Evolutionary conservation across 2,113 vertebrate species (phyloP).

Genomic region (Dipodomys merriami): DNA sequence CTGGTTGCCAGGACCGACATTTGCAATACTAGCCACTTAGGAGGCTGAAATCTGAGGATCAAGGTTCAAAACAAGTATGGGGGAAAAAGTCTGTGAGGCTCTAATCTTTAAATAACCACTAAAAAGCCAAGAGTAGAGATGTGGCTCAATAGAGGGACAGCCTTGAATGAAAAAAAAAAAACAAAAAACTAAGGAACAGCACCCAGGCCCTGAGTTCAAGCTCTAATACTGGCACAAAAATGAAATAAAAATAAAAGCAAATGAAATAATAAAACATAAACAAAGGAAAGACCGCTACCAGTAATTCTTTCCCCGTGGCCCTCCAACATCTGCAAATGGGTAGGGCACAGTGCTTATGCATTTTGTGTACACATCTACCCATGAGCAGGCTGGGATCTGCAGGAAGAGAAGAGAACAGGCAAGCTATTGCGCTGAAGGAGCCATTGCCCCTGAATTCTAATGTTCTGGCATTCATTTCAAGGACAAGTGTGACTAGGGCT

Average conservation of each 20-base stretch:
- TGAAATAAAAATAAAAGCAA: background rate
- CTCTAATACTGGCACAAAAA: no score
- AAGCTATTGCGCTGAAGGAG: background rate
- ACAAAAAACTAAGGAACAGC: no score
- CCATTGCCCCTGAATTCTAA: constrained; percentile 27
- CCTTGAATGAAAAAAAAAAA: no score
- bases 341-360: accelerated
- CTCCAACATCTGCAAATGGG: background rate
- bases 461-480: constrained; percentile 32
- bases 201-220: no score
- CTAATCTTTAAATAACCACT: no score
- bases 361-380: background rate
- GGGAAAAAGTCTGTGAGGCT: no score
- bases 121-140: no score
- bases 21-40: no score
- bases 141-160: no score
- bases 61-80: no score
- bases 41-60: no score
- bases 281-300: background rate
- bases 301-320: background rate
- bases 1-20: no score
- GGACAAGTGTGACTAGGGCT: constrained; percentile 61
- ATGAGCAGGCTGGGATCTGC: background rate
- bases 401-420: background rate
- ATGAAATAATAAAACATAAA: background rate